A percentile compares a stretch with the other conserved stretches of the same genome.
phyloP scores from a whole-genome alignment of 2,797 vertebrate genomes.

The Muscicapa comitata region DNA sequence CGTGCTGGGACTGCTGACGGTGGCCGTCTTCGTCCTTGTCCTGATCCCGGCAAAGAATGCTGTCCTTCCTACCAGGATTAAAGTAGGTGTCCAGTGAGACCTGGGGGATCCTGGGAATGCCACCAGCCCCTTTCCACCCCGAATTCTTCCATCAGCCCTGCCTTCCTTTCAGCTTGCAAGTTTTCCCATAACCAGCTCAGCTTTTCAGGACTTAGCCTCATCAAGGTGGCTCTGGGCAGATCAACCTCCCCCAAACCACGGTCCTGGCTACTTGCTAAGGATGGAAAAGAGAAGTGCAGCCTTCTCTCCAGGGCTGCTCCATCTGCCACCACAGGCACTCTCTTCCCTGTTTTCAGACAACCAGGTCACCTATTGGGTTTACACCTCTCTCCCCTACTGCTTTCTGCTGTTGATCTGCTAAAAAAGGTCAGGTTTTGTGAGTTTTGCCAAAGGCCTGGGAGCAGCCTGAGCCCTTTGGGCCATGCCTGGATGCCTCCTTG shows the following conservation, averaged over 20 bases:
- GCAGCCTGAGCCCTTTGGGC: background rate
- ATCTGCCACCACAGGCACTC: background rate
- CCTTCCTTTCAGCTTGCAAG: background rate
- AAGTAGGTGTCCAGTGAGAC: slow-evolving; percentile 8
- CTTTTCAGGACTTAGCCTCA: background rate
- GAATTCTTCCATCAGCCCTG: background rate
- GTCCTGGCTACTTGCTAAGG: background rate
- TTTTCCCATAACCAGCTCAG: background rate
- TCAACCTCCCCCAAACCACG: rapidly evolving
- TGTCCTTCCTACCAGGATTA: background rate
- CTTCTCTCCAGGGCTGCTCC: background rate
- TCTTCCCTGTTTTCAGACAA: background rate
- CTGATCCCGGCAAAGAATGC: background rate
- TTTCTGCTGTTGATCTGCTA: background rate
- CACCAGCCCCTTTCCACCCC: background rate
- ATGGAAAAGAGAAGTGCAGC: background rate
- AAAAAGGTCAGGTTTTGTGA: background rate
- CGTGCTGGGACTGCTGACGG: background rate
- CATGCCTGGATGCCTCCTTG: background rate
- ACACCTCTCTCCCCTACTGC: background rate
- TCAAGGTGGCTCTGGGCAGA: background rate
- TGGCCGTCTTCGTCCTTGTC: slow-evolving; percentile 20
- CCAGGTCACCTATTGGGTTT: background rate
- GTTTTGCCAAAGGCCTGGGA: background rate
- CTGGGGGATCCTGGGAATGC: background rate